A percentile compares a stretch with the other conserved stretches of the same genome.
Conservation (phyloP, 2,888 invertebrate genomes). For the Dryococelus australis region DNA sequence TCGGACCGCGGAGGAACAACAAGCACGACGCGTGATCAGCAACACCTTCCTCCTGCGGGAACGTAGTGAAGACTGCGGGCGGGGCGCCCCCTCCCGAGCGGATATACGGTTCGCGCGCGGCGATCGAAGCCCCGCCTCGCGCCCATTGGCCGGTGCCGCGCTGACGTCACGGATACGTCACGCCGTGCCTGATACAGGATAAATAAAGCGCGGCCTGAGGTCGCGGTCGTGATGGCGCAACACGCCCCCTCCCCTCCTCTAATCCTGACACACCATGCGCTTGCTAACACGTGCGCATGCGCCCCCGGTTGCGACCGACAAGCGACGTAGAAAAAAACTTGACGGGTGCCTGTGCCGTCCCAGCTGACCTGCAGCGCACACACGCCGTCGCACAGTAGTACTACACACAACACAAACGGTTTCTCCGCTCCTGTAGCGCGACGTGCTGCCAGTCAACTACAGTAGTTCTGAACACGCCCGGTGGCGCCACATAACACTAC, state of each 20-base stretch:
- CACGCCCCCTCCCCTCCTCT: not conserved
- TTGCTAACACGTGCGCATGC: too few species aligned
- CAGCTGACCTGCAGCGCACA: too few species aligned
- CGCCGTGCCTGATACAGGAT: not conserved
- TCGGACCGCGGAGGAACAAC: not conserved
- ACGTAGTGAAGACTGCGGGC: not conserved
- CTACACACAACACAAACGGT: too few species aligned
- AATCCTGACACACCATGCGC: not conserved
- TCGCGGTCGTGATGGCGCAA: not conserved
- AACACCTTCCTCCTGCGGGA: not conserved
- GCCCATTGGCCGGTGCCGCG: not conserved
- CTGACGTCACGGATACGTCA: not conserved
- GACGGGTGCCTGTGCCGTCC: too few species aligned
- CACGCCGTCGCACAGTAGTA: too few species aligned
- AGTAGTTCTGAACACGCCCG: too few species aligned
- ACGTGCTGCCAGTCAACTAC: too few species aligned
- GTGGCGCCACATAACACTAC: too few species aligned
- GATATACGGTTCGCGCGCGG: not conserved
- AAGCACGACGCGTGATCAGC: not conserved
- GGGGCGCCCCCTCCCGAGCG: too few species aligned
- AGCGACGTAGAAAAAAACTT: too few species aligned
- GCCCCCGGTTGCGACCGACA: too few species aligned
- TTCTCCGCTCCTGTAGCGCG: too few species aligned
- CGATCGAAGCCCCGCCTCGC: not conserved
- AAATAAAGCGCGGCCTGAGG: not conserved